A percentile compares a stretch with the other conserved stretches of the same genome.
Evolutionary conservation across 1,140 invertebrate species (phyloP).

Genomic region (Pogonomyrmex barbatus): DNA sequence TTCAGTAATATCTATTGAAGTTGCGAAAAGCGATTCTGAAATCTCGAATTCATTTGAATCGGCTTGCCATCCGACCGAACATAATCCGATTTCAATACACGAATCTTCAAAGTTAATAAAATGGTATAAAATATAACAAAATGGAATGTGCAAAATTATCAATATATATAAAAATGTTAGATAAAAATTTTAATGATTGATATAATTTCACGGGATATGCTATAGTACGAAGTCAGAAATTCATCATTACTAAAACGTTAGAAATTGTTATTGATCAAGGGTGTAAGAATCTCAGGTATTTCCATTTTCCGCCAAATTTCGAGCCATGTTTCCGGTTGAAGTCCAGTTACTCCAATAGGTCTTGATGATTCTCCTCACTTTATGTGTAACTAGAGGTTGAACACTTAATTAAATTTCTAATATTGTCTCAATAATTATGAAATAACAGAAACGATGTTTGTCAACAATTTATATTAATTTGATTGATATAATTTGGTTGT

Average conservation of each 20-base stretch:
- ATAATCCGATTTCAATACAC: not conserved
- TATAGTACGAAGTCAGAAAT: not conserved
- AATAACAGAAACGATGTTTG: conserved; percentile 5
- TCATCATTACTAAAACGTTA: not conserved
- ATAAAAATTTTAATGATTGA: not conserved
- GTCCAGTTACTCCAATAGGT: conserved; percentile 37
- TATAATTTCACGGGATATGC: not conserved
- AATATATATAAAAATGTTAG: not conserved
- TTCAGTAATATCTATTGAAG: not conserved
- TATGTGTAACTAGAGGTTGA: conserved; percentile 5
- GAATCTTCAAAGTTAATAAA: not conserved
- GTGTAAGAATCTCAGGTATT: conserved; percentile 39
- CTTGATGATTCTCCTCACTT: conserved; percentile 24
- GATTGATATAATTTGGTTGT: not conserved
- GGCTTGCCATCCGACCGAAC: not conserved
- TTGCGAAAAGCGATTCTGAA: not conserved
- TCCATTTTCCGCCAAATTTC: conserved; percentile 38
- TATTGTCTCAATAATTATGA: conserved; percentile 30
- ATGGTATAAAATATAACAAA: not conserved
- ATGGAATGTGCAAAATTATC: not conserved
- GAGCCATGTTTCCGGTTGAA: conserved; percentile 9
- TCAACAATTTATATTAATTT: conserved; percentile 1
- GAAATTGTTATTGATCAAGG: conserved; percentile 6
- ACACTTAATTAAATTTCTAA: not conserved
- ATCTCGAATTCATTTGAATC: not conserved